A percentile compares a stretch with the other conserved stretches of the same genome.
phyloP scores from a whole-genome alignment of 2,888 invertebrate species.

The Chrysolina haemoptera region DNA sequence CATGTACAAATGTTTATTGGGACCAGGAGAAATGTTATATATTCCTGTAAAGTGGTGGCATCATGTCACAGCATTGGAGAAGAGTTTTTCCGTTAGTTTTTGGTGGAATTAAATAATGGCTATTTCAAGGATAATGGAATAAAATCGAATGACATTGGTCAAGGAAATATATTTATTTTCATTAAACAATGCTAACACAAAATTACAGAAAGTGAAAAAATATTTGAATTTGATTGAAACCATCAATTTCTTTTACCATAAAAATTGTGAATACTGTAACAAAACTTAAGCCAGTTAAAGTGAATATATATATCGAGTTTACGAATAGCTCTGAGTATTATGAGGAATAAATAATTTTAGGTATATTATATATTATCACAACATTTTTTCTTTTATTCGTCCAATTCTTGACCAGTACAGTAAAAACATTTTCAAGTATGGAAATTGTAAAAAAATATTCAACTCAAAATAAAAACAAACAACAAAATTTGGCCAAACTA shows the following conservation, averaged over 20 bases:
- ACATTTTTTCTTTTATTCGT: neutral
- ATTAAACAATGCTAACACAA: neutral
- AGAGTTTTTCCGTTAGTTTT: conserved; percentile 97
- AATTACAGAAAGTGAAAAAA: neutral
- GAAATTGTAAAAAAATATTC: too few species aligned
- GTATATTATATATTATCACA: neutral
- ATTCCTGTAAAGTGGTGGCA: conserved; percentile 99
- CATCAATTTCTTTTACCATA: too few species aligned
- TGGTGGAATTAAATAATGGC: conserved; percentile 87
- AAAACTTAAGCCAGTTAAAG: neutral
- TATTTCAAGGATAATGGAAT: neutral
- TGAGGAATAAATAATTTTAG: neutral
- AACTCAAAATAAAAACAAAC: too few species aligned
- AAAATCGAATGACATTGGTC: neutral
- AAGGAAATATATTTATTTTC: neutral
- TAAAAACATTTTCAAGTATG: too few species aligned
- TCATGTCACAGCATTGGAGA: conserved; percentile 88
- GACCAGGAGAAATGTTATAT: conserved; percentile 91
- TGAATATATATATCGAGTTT: neutral
- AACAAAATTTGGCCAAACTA: too few species aligned
- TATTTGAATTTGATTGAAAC: neutral
- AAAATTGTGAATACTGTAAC: neutral
- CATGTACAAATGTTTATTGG: conserved; percentile 79
- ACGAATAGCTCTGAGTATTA: neutral
- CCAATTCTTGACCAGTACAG: too few species aligned